Conservation (phyloP, 1,140 invertebrate species). For the Chrysomallon squamiferum region DNA sequence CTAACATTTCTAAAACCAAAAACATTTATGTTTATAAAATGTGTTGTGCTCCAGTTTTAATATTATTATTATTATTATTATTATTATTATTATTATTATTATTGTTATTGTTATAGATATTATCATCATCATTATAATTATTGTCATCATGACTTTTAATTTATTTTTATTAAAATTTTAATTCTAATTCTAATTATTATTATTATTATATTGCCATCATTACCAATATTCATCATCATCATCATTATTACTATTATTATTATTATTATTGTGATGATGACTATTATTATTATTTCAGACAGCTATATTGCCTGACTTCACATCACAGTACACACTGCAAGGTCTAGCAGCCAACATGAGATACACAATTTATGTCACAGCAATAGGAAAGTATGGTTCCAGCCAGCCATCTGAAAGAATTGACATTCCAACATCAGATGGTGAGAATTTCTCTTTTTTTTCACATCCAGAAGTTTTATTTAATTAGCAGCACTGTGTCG, state of each 20-base stretch:
- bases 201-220: no score
- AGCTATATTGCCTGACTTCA: neutral
- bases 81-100: constrained; percentile 1
- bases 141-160: no score
- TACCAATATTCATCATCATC: no score
- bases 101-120: neutral
- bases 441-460: no score
- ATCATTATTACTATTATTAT: neutral
- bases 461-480: no score
- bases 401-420: constrained; percentile 1
- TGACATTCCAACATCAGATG: neutral
- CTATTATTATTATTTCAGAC: no score
- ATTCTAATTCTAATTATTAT: neutral
- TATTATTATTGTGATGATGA: neutral
- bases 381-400: neutral
- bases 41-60: neutral
- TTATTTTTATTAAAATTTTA: no score
- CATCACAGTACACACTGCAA: neutral
- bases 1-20: no score
- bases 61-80: neutral
- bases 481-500: no score
- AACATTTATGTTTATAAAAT: no score
- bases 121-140: neutral
- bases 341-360: neutral
- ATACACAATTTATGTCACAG: neutral